Evolutionary conservation across 2,888 invertebrate species (phyloP).

Genomic region (Perizoma affinitatum): DNA sequence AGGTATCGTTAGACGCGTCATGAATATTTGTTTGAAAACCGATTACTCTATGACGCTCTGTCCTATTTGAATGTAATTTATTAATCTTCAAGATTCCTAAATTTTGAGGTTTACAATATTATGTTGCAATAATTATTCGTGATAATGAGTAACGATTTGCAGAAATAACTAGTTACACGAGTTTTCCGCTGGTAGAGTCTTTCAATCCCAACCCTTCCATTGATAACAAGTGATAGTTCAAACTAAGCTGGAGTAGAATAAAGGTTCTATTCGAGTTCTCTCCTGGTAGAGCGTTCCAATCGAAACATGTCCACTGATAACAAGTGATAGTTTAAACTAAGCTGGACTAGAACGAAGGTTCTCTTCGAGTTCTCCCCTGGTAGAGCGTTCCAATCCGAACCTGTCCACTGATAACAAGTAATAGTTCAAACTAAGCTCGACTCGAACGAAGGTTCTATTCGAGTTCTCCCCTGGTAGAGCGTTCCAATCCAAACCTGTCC

Average conservation of each 20-base stretch:
- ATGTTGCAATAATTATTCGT: too few species aligned
- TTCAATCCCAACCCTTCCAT: too few species aligned
- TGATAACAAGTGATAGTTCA: too few species aligned
- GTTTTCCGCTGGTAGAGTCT: too few species aligned
- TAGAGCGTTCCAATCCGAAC: slow-evolving; percentile 33
- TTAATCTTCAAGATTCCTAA: too few species aligned
- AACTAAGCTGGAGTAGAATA: neutral
- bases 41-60: too few species aligned
- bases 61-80: too few species aligned
- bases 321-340: slow-evolving; percentile 53
- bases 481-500: slow-evolving; percentile 50
- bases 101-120: too few species aligned
- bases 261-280: slow-evolving; percentile 1
- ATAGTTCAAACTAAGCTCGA: slow-evolving; percentile 37
- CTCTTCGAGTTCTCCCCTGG: slow-evolving; percentile 7
- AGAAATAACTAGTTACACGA: too few species aligned
- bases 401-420: slow-evolving; percentile 57
- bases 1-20: too few species aligned
- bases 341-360: neutral
- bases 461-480: slow-evolving; percentile 15
- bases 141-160: too few species aligned
- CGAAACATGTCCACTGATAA: slow-evolving; percentile 54
- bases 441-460: neutral
- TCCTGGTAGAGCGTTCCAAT: slow-evolving; percentile 15
- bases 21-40: too few species aligned